Conservation (phyloP, 2,113 vertebrate species). For the Megalops atlanticus region DNA sequence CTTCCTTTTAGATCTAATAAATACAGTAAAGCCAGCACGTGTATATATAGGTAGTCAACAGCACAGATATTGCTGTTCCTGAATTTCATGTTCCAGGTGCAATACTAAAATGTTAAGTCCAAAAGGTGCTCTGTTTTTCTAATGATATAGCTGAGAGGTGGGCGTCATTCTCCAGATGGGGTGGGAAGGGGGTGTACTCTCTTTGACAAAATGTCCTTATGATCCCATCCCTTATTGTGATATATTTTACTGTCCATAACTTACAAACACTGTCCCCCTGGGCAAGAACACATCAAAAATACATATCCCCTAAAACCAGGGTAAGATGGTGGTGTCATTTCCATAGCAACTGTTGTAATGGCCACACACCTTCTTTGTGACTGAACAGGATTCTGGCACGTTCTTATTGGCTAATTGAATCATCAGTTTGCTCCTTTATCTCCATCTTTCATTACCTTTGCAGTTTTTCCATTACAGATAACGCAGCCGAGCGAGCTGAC, state of each 20-base stretch:
- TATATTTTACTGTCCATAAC: background rate
- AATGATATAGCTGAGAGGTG: no score
- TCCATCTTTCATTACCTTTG: slow-evolving; percentile 44
- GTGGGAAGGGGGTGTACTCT: no score
- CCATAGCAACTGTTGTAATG: background rate
- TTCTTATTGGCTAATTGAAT: slow-evolving; percentile 46
- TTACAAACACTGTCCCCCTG: background rate
- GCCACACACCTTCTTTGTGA: background rate
- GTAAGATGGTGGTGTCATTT: background rate
- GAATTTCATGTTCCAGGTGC: no score
- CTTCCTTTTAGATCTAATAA: no score
- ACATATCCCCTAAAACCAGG: background rate
- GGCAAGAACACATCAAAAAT: background rate
- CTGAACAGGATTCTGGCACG: background rate
- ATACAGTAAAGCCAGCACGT: no score
- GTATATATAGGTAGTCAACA: no score
- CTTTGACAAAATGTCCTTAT: no score
- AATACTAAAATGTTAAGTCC: no score
- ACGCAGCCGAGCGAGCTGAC: slow-evolving; percentile 24
- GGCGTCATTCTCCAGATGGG: no score
- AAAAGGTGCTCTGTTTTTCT: no score
- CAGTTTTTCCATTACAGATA: slow-evolving; percentile 43
- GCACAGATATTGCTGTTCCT: no score
- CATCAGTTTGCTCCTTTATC: slow-evolving; percentile 43
- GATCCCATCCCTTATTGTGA: no score